Conservation (phyloP, 1,140 invertebrate species). For the Orius laevigatus region DNA sequence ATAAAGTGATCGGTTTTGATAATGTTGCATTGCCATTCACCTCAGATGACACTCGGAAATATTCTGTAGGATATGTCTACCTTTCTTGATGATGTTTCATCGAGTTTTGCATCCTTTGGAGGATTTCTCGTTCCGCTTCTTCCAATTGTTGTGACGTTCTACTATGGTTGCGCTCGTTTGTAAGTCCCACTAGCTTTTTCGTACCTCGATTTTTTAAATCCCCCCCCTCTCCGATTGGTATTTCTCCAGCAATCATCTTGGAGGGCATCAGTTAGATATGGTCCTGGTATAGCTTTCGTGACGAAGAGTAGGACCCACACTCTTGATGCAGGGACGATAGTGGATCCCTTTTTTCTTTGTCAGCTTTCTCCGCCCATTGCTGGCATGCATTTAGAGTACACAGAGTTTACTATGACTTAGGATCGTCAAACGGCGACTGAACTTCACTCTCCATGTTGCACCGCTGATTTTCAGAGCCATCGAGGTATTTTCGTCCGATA, state of each 20-base stretch:
- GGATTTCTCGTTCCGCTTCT: constrained; percentile 3
- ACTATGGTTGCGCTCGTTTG: neutral
- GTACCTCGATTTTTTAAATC: neutral
- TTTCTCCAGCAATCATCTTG: neutral
- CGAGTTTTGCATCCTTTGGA: neutral
- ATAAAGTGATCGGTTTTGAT: neutral
- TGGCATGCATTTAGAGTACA: neutral
- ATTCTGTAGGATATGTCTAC: neutral
- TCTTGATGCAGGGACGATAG: neutral
- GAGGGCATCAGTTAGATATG: neutral
- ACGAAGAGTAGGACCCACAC: neutral
- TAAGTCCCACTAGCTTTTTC: neutral
- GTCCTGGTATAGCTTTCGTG: neutral
- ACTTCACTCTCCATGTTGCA: neutral
- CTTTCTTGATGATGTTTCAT: neutral
- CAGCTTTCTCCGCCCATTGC: neutral
- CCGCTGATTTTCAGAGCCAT: neutral
- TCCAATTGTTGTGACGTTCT: neutral
- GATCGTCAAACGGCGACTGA: neutral
- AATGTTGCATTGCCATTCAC: neutral
- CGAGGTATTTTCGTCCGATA: too few species aligned
- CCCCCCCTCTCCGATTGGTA: too few species aligned
- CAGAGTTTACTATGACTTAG: neutral
- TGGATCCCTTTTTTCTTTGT: neutral
- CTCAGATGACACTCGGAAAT: neutral